Base-by-base conservation (phyloP, 2,888 invertebrate genomes). In the Clivina fossor region DNA sequence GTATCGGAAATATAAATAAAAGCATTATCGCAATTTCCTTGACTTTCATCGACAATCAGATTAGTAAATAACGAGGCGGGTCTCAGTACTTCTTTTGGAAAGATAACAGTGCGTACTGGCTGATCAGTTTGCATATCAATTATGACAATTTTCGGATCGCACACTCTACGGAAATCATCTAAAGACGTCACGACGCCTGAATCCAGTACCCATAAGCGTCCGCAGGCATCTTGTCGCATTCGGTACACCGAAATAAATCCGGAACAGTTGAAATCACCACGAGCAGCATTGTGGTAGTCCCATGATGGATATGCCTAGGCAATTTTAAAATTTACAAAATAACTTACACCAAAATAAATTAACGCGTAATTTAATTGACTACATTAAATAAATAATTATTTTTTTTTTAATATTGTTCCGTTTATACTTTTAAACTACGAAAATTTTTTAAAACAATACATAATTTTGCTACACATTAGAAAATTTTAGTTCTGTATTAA, bases 1-100 rank as follows among this genome's bases (percentile, higher is more conserved):
- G 90, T 90, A 69, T 92, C 91, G 19, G 83, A 82, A 64, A 91
- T 88, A 72, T 92, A 92, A 0, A 85, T 82, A 66, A 86, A 87
- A 9, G 88, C 83, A 63, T 87, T 81, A 67, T 91, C 90, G 65
- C 91, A 92, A 26, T 77, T 77, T 1, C 80, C 78, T 26, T 79
- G 77, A 1, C 83, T 78, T 66, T 90, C 89, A 65, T 91, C 91
- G 58, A 92, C 79, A 11, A 89, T 80, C 57, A 92, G 68, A 74
- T 91, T 92, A 13, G 91, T 90, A 57, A 89, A 79, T 15, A 92
- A 76, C 0, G 88, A 83, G 63, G 84, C 83, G 0, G 87, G 86
- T n/a, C 90, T 78, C 40, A 89, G 70, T 16, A 87, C 81, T 69
- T 87, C 83, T 4, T 80, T 77, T 0, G 91, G 91, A 68, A 91